A percentile compares a stretch with the other conserved stretches of the same genome.
Conservation (phyloP, 2,113 vertebrate species). For the Puntigrus tetrazona region DNA sequence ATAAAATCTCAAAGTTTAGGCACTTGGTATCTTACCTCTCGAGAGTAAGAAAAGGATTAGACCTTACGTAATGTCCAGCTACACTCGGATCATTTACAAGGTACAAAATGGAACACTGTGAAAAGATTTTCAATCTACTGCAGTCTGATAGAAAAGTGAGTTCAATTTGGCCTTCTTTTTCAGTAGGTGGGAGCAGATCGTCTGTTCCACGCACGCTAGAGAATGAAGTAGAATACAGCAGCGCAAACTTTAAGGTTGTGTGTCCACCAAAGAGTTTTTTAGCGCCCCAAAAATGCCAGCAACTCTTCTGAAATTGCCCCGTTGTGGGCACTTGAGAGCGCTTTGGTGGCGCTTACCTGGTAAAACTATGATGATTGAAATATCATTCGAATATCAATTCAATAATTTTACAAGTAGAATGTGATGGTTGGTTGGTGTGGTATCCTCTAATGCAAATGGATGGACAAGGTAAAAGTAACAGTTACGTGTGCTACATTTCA, state of each 20-base stretch:
- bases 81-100: conserved; percentile 62
- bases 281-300: not conserved
- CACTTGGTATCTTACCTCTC: conserved; percentile 89
- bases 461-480: not conserved
- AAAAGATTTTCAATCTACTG: conserved; percentile 73
- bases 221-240: conserved; percentile 53
- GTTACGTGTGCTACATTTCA: not conserved
- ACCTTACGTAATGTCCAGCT: conserved; percentile 72
- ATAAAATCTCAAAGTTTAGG: conserved; percentile 78
- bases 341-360: not conserved
- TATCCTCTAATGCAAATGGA: not conserved
- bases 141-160: conserved; percentile 73
- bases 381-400: no score
- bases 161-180: conserved; percentile 61
- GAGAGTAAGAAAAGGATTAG: conserved; percentile 72
- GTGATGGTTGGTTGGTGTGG: not conserved
- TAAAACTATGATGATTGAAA: not conserved
- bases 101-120: conserved; percentile 73
- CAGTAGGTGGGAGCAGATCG: not conserved
- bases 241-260: conserved; percentile 7
- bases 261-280: conserved; percentile 12
- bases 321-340: not conserved
- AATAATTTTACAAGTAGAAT: not conserved
- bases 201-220: conserved; percentile 63
- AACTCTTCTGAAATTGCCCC: not conserved